phyloP scores from a whole-genome alignment of 2,888 invertebrate genomes.

The Meiosimyza platycephala region DNA sequence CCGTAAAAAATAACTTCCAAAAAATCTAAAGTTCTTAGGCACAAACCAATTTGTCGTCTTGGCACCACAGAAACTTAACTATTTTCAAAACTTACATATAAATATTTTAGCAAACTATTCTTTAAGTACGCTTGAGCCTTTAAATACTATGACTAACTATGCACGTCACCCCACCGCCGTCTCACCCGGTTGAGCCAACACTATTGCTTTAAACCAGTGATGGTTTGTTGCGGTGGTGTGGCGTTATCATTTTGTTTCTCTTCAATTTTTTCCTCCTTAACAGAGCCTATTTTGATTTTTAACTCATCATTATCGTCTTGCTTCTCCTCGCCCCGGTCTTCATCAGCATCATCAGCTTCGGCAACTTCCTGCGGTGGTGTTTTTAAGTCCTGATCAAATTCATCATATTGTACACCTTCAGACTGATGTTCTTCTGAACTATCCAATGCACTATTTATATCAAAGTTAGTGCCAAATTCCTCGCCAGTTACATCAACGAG shows the following conservation, averaged over 20 bases:
- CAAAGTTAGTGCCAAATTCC: conserved; percentile 68
- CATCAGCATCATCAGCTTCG: conserved; percentile 33
- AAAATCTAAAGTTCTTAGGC: conserved; percentile 39
- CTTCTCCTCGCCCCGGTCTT: conserved; percentile 46
- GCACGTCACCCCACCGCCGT: neutral
- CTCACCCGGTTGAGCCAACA: conserved; percentile 26
- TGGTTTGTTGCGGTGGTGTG: conserved; percentile 34
- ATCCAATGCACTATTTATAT: conserved; percentile 54
- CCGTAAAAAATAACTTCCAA: conserved; percentile 42
- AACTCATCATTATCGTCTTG: conserved; percentile 38
- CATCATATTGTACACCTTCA: conserved; percentile 68
- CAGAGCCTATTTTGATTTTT: conserved; percentile 19
- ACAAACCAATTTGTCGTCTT: conserved; percentile 41
- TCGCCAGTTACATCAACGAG: conserved; percentile 72
- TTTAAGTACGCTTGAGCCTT: conserved; percentile 39
- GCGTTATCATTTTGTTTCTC: conserved; percentile 37
- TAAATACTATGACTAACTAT: conserved; percentile 18
- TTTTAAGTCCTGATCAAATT: conserved; percentile 73
- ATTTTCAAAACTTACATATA: neutral
- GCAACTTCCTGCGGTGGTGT: conserved; percentile 54
- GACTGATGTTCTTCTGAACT: conserved; percentile 34
- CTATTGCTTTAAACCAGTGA: conserved; percentile 27
- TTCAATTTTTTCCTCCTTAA: neutral
- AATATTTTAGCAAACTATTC: conserved; percentile 19
- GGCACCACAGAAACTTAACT: neutral